Evolutionary conservation across 2,797 vertebrate genomes (phyloP).

Genomic region (Karalla daura): DNA sequence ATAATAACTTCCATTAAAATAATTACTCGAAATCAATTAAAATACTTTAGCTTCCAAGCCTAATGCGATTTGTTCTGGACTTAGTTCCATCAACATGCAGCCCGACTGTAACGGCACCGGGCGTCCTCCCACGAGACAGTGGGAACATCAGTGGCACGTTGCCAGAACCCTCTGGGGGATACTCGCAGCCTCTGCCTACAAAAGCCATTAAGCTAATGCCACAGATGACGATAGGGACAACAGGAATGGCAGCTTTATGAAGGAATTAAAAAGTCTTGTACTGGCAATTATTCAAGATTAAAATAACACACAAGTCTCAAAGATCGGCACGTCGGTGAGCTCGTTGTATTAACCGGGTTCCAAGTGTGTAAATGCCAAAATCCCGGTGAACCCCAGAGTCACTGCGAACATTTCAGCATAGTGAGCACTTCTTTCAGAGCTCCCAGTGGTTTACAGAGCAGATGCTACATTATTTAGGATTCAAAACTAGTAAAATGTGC

Average conservation of each 20-base stretch:
- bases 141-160: slow-evolving; percentile 5
- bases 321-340: neutral
- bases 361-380: neutral
- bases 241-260: slow-evolving; percentile 13
- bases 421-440: neutral
- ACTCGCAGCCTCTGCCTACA: neutral
- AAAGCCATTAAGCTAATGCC: slow-evolving; percentile 29
- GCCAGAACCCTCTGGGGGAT: slow-evolving; percentile 18
- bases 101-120: too few species aligned
- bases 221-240: slow-evolving; percentile 3
- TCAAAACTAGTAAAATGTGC: neutral
- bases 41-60: too few species aligned
- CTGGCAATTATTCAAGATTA: neutral
- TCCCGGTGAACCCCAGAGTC: neutral
- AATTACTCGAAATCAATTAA: too few species aligned
- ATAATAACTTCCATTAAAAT: too few species aligned
- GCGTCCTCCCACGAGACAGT: slow-evolving; percentile 25
- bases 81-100: too few species aligned
- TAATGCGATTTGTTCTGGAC: too few species aligned
- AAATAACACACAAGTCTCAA: neutral
- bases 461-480: neutral
- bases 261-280: neutral
- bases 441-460: neutral
- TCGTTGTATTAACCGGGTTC: neutral
- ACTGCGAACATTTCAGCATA: neutral